These are phyloP conservation scores for Sturnira hondurensis DNA, from an alignment of 2,113 vertebrate species.

Conservation along the genomic window DNA sequence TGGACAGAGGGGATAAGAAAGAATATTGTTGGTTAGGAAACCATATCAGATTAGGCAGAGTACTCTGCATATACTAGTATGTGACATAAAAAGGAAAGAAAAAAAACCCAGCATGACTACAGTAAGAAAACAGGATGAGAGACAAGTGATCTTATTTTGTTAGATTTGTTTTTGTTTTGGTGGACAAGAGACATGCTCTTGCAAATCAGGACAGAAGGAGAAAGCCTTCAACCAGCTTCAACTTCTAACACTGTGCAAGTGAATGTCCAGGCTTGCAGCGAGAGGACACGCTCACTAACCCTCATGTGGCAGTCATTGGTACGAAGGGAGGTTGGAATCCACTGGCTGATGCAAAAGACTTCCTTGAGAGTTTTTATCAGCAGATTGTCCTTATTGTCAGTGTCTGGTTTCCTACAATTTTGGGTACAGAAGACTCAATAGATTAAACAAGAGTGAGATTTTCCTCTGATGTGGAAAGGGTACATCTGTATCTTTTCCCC, in stretches of 20 bases:
- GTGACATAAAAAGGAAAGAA: not conserved
- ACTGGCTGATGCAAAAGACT: rapidly evolving
- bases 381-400: not conserved
- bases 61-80: not conserved
- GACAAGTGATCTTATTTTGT: not conserved
- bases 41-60: not conserved
- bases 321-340: not conserved
- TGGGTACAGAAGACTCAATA: not conserved
- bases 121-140: not conserved
- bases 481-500: not conserved
- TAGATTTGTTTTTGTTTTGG: conserved; percentile 19
- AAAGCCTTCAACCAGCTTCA: not conserved
- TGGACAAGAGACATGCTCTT: not conserved
- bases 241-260: not conserved
- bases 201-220: not conserved
- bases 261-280: rapidly evolving
- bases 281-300: rapidly evolving
- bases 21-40: not conserved
- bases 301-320: not conserved
- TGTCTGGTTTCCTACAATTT: not conserved
- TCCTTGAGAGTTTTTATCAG: not conserved
- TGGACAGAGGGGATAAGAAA: not conserved
- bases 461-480: not conserved
- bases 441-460: not conserved
- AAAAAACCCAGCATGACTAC: not conserved